phyloP scores from a whole-genome alignment of 2,888 invertebrate species.

The Scaptomyza parva region DNA sequence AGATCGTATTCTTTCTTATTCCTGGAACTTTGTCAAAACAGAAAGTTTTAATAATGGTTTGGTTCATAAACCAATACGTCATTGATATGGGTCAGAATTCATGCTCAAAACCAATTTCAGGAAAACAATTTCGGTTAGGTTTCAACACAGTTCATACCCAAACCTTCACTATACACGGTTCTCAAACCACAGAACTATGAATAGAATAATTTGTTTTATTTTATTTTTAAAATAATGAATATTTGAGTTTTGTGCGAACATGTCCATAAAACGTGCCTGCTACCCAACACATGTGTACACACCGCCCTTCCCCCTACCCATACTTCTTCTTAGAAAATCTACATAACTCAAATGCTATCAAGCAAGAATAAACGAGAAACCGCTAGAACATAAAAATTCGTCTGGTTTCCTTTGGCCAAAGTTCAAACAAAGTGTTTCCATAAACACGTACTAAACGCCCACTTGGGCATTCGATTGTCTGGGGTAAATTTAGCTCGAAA shows the following conservation, averaged over 20 bases:
- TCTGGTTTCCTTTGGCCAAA: not conserved
- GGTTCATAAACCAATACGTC: no score
- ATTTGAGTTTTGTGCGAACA: slow-evolving; percentile 41
- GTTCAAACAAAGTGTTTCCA: slow-evolving; percentile 7
- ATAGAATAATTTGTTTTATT: not conserved
- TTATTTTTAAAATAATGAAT: slow-evolving; percentile 14
- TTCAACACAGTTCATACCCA: no score
- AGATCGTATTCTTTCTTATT: no score
- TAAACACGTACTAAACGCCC: slow-evolving; percentile 59
- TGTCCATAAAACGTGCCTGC: slow-evolving; percentile 57
- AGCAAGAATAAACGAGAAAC: slow-evolving; percentile 1
- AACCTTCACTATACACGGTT: no score
- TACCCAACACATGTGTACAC: slow-evolving; percentile 24
- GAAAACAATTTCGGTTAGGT: no score
- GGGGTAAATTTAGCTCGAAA: slow-evolving; percentile 1
- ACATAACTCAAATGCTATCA: slow-evolving; percentile 49
- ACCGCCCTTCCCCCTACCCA: slow-evolving; percentile 3
- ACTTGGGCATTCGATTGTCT: slow-evolving; percentile 30
- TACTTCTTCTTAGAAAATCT: no score
- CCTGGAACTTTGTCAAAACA: no score
- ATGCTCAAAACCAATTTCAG: no score
- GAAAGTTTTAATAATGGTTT: no score
- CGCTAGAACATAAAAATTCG: not conserved
- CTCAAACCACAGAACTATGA: slow-evolving; percentile 8
- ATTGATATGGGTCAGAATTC: no score